These are phyloP conservation scores for Cisticola juncidis DNA, from an alignment of 2,113 vertebrate species.

Conservation along the genomic window DNA sequence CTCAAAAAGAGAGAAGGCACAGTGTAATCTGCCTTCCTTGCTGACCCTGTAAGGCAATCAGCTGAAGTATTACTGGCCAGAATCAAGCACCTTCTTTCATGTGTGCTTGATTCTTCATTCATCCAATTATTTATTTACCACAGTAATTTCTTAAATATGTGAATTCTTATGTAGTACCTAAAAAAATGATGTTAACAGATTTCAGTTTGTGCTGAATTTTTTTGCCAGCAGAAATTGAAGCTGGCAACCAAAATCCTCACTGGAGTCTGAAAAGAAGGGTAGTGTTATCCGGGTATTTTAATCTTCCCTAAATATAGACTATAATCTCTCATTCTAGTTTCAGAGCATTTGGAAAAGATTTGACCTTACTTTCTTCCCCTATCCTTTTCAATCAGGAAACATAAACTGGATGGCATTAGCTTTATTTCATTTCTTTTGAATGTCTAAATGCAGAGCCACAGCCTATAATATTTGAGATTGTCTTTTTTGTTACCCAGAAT, in stretches of 20 bases:
- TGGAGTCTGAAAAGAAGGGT: background rate
- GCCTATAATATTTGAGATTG: background rate
- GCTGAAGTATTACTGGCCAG: background rate
- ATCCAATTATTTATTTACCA: background rate
- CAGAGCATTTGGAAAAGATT: background rate
- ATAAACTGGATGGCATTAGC: background rate
- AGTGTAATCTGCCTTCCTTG: background rate
- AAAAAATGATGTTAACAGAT: background rate
- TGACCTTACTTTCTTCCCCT: background rate
- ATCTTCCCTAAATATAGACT: background rate
- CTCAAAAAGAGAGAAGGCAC: background rate
- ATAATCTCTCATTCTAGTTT: background rate
- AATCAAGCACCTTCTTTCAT: background rate
- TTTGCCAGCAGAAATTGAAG: background rate
- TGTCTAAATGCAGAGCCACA: background rate
- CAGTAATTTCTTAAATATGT: background rate
- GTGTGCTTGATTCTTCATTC: background rate
- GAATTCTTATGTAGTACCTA: background rate
- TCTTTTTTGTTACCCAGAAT: background rate
- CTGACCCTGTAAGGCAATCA: background rate
- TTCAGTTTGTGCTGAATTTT: background rate
- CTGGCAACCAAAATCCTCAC: background rate
- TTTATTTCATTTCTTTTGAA: background rate
- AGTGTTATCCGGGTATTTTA: background rate
- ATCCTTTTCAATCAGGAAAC: background rate